Conservation (phyloP, 2,797 vertebrate species). For the Pelodytes ibericus region DNA sequence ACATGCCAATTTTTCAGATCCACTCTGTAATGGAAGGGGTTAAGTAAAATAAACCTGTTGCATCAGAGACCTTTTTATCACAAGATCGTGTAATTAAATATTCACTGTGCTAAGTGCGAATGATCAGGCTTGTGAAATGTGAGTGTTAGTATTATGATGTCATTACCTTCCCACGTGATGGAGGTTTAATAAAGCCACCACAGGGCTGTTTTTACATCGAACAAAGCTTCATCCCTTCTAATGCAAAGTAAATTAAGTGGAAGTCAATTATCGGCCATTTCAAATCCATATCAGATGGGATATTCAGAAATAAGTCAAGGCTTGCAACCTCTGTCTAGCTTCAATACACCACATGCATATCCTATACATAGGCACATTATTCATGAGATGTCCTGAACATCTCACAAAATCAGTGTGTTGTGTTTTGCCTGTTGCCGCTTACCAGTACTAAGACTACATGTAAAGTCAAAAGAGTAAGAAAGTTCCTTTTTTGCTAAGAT, state of each 20-base stretch:
- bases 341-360: too few relatives aligned
- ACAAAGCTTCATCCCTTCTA: conserved; percentile 40
- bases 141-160: conserved; percentile 66
- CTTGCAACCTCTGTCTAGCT: too few relatives aligned
- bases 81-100: conserved; percentile 27
- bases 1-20: too few relatives aligned
- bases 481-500: too few relatives aligned
- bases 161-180: conserved; percentile 60
- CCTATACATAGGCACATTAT: too few relatives aligned
- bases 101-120: conserved; percentile 54
- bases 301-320: conserved; percentile 12
- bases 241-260: conserved; percentile 50
- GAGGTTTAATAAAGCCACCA: conserved; percentile 63
- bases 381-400: too few relatives aligned
- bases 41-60: not conserved
- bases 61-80: not conserved
- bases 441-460: too few relatives aligned
- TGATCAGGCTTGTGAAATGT: conserved; percentile 53
- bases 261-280: conserved; percentile 42
- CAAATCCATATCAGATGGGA: conserved; percentile 48
- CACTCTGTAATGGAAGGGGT: not conserved
- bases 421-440: too few relatives aligned
- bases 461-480: too few relatives aligned
- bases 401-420: too few relatives aligned
- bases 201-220: conserved; percentile 51